Conservation (phyloP, 1,140 invertebrate species). For the Aphidius ervi region DNA sequence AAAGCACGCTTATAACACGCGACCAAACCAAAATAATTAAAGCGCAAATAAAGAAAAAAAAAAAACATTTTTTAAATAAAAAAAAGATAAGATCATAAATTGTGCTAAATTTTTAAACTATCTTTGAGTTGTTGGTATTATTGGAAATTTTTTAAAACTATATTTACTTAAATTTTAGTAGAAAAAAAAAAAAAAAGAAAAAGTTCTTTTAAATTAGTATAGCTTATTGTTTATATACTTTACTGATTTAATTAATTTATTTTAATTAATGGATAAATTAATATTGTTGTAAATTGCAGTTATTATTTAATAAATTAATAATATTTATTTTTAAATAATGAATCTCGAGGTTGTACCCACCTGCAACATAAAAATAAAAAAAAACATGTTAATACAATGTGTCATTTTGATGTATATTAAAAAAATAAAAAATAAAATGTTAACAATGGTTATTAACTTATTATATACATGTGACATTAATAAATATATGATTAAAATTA, state of each 20-base stretch:
- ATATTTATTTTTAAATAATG: not conserved
- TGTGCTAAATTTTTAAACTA: too few relatives aligned
- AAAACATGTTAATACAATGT: not conserved
- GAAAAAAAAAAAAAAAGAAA: too few relatives aligned
- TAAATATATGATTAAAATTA: too few relatives aligned
- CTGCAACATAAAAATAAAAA: conserved; percentile 21
- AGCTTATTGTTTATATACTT: too few relatives aligned
- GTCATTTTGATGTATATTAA: not conserved
- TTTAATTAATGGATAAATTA: too few relatives aligned
- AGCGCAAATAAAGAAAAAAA: not conserved
- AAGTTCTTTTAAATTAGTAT: too few relatives aligned
- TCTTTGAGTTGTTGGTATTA: too few relatives aligned
- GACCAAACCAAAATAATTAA: conserved; percentile 21
- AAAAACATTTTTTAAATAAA: not conserved
- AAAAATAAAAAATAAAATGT: not conserved
- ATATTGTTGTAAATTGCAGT: too few relatives aligned
- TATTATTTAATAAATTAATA: too few relatives aligned
- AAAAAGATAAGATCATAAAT: not conserved
- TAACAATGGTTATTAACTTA: not conserved
- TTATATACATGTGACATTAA: not conserved
- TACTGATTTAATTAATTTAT: too few relatives aligned
- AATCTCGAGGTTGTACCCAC: conserved; percentile 11
- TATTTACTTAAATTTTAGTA: too few relatives aligned
- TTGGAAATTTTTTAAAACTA: too few relatives aligned
- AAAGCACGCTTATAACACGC: conserved; percentile 17